phyloP scores from a whole-genome alignment of 2,113 vertebrate genomes.

The Lanius ludovicianus region DNA sequence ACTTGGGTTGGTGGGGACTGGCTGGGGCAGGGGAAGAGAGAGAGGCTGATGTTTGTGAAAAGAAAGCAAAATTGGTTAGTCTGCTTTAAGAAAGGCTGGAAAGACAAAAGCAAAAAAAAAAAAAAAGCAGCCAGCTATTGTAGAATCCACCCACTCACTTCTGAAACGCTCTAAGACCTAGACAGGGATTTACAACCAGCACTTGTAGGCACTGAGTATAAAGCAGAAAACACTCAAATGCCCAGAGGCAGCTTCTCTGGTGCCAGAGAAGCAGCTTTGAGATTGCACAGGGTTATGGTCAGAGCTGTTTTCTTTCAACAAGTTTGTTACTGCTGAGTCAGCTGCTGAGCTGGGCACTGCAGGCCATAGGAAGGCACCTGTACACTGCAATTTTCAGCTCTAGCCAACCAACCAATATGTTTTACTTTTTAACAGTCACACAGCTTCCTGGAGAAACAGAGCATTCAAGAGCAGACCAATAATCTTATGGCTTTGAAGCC shows the following conservation, averaged over 20 bases:
- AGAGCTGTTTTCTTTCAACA: conserved; percentile 4
- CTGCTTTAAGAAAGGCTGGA: conserved; percentile 8
- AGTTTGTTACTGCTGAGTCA: background rate
- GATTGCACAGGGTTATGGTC: background rate
- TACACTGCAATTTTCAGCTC: background rate
- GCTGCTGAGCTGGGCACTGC: background rate
- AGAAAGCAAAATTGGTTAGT: background rate
- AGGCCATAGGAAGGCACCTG: background rate
- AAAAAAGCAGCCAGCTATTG: conserved; percentile 5
- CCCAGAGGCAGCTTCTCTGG: conserved; percentile 25
- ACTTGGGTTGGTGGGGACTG: conserved; percentile 12
- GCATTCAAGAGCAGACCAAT: background rate
- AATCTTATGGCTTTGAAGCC: background rate
- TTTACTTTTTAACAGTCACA: background rate
- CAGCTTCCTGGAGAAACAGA: background rate
- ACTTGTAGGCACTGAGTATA: background rate
- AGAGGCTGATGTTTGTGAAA: background rate
- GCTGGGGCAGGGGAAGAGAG: background rate
- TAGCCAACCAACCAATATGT: background rate
- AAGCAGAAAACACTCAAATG: conserved; percentile 23
- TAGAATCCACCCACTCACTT: conserved; percentile 52
- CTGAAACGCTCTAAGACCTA: conserved; percentile 30
- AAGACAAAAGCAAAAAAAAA: background rate
- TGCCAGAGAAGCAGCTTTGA: background rate
- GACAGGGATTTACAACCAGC: conserved; percentile 51